Base-by-base conservation (phyloP, 2,888 invertebrate species). In the Drosophila emarginata region DNA sequence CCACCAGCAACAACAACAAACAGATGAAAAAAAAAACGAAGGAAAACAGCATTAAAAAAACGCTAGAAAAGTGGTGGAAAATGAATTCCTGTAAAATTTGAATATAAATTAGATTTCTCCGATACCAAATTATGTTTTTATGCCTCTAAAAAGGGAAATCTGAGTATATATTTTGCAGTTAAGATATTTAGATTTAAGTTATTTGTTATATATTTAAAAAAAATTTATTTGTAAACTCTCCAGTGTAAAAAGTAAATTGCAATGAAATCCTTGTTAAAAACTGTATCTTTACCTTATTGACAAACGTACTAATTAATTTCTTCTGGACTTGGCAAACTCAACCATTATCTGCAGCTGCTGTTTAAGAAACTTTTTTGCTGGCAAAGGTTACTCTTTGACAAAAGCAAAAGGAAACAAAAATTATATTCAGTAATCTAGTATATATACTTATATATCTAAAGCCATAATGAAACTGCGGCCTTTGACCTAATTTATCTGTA, bases 341-440 rank as follows among this genome's bases (percentile, higher is more conserved):
- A 64, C 15, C 74, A 70, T 74, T 71, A 67, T 65, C 67, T 83
- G 64, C 81, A 81, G 80, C 80, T 81, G 87, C 65, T 78, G 64
- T 72, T 45, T 45, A 11, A 3, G 0, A 18, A 45, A 45, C 45
- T 45, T 45, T 45, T 45, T 40, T 7, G 4, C 39, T 39, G 39
- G 39, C 39, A 39, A 39, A 39, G 39, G 39, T 40, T 40, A 40
- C 40, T 45, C 15, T 45, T 45, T 45, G 15, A 45, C 18, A 45
- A 45, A 11, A 3, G 40, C 40, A 14, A 15, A 40, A 40, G 23
- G 28, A 21, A 71, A 69, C 65, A 74, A 78, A 77, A 80, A 86
- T 76, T 78, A 72, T 76, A 80, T 87, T 75, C 63, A 74, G 79
- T 71, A 81, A 79, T 79, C 67, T 67, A 75, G 78, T 80, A 74